Base-by-base conservation (phyloP, 2,113 vertebrate genomes). In the Shinisaurus crocodilurus region DNA sequence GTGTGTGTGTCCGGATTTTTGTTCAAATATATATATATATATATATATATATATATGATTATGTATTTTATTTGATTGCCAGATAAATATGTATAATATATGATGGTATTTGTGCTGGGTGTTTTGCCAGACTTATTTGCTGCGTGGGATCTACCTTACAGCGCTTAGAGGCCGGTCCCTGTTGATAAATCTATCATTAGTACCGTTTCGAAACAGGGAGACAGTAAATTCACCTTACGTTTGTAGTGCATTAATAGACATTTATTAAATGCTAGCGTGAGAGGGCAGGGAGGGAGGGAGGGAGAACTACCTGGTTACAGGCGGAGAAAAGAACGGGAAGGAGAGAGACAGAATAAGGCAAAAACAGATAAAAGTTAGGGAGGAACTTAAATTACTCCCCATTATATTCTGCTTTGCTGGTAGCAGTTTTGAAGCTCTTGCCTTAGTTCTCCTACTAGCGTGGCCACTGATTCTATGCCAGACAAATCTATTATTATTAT, bases 241-340 rank as follows among this genome's bases (percentile, higher is more conserved):
- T 97, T 97, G 97, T 97, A 97, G 97, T 96, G 95, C 97, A 97
- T 98, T 98, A 98, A 98, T 97, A 97, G 98, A 98, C 97, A 97
- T 98, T 98, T 98, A 98, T 98, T 98, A 98, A 98, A 98, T 98
- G 97, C 97, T 97, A 97, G 97, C 97, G 32, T 97, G 96, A 97
- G 97, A 97, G 96, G 97, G 97, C n/a, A n/a, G n/a, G 97, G 97
- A 96, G 97, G 97, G 97, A 97, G 45, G 6, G 97, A 96, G 97
- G 97, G 97, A 97, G 97, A 97, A 97, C 97, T 94, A 97, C 96
- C 95, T 97, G 97, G 97, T 98, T 98, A 97, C 97, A 97, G 95
- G 95, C 93, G 93, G 92, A 85, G 88, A 92, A 82, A 43, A 67
- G 93, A 67, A 40, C 2, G 25, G 16, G 50, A 16, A 15, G 32